Evolutionary conservation across 2,888 invertebrate genomes (phyloP), one percentile per base, ranked within the genome.

Genomic region (Aphodius sticticus): DNA sequence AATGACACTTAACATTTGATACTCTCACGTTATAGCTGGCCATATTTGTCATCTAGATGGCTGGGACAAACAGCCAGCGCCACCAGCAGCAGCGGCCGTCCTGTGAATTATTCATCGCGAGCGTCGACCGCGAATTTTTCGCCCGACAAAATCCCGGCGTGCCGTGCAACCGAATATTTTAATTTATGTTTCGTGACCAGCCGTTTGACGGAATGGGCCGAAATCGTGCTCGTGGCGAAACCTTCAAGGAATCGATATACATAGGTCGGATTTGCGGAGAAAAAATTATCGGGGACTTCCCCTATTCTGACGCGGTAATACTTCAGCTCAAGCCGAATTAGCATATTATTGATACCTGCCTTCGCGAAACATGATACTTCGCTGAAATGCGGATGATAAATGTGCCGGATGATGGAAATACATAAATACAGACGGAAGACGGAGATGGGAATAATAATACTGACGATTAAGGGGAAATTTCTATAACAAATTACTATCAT

Each of bases 1-100:
- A 77, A 77, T 71, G 77, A 77, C 77, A 37, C 77, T 53, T 53
- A 38, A 37, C 77, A 69, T 77, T 77, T 77, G 77, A 77, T 77
- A 77, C 71, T 70, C 77, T 71, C 77, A 71, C 53, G 77, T 71
- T 71, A 53, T 53, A 71, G 70, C 36, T 70, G 38, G 70, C 38
- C 70, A 38, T 77, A 71, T 77, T 77, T 72, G 71, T 77, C 77
- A 77, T 37, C 71, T 71, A 71, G 16, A 77, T 37, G 35, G 35
- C 5, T n/a, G 74, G 36, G 74, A 53, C 53, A 53, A 53, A 53
- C 53, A 53, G 53, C 9, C 53, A 53, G 53, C 53, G 53, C 7
- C 53, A 53, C 53, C 12, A 5, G 53, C 53, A 12, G 53, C 53
- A 12, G 53, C 53, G 53, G 53, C 53, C 53, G 53, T 12, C 53